phyloP scores from a whole-genome alignment of 2,888 invertebrate species.

The Cordilura impudica region DNA sequence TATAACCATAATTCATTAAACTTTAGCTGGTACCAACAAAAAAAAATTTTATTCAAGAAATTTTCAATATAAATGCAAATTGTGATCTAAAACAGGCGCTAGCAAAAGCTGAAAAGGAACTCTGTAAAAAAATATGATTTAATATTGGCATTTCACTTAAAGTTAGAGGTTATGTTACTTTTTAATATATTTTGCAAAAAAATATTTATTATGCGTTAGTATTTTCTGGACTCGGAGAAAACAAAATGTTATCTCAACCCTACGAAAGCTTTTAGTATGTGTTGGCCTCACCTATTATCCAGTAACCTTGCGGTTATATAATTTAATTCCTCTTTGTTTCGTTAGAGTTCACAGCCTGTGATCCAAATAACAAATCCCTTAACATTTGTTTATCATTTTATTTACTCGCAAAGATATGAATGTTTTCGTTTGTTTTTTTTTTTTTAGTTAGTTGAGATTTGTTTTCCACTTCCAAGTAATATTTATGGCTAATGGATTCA shows the following conservation, averaged over 20 bases:
- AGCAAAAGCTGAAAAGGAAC: background rate
- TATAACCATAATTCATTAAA: slow-evolving; percentile 41
- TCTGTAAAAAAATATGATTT: background rate
- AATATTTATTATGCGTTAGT: background rate
- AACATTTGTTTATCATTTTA: background rate
- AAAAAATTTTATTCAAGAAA: slow-evolving; percentile 9
- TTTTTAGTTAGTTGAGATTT: background rate
- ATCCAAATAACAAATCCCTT: background rate
- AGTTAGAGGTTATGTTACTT: background rate
- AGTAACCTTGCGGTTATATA: slow-evolving; percentile 14
- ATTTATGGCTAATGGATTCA: slow-evolving; percentile 43
- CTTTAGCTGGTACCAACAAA: background rate
- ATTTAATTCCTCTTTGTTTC: background rate
- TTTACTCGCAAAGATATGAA: background rate
- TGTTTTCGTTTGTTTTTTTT: background rate
- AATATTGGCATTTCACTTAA: background rate
- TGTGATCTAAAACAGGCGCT: slow-evolving; percentile 12
- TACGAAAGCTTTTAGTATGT: background rate
- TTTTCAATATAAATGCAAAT: slow-evolving; percentile 58
- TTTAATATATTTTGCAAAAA: slow-evolving; percentile 22
- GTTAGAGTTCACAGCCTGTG: background rate
- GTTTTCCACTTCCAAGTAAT: background rate
- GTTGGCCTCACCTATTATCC: slow-evolving; percentile 16
- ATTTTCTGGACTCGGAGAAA: background rate
- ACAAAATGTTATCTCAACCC: no score